Percentiles rank a stretch among this genome's conserved stretches.
These are phyloP conservation scores for Cochlearius cochlearius DNA, from an alignment of 2,113 vertebrate genomes.

Conservation along the genomic window DNA sequence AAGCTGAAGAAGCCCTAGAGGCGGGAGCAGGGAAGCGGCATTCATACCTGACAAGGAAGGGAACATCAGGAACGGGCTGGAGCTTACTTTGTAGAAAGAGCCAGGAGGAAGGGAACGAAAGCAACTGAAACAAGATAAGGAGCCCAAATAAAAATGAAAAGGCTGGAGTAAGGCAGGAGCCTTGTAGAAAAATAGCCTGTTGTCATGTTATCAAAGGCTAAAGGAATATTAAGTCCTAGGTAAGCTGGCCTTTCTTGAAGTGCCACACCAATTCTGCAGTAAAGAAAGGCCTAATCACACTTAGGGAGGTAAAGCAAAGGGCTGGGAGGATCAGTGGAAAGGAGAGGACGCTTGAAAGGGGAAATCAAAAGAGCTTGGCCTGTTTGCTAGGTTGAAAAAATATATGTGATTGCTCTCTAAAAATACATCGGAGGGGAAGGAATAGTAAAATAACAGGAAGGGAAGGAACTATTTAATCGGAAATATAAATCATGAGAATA, in stretches of 20 bases:
- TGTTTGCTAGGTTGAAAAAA: slow-evolving; percentile 2
- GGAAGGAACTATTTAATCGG: slow-evolving; percentile 21
- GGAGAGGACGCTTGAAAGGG: not conserved
- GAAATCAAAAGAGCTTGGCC: not conserved
- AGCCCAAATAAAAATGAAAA: not conserved
- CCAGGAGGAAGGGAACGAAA: not conserved
- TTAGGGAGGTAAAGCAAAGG: not conserved
- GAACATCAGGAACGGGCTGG: not conserved
- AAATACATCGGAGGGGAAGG: slow-evolving; percentile 50
- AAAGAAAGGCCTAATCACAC: not conserved
- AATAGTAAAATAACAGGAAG: slow-evolving; percentile 45
- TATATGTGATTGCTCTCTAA: slow-evolving; percentile 11
- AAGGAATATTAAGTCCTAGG: not conserved
- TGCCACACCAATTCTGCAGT: not conserved
- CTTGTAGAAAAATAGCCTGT: not conserved
- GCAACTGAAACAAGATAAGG: not conserved
- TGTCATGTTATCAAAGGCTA: not conserved
- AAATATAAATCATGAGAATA: slow-evolving; percentile 30
- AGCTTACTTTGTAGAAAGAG: not conserved
- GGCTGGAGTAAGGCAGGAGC: not conserved
- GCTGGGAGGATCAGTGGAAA: not conserved
- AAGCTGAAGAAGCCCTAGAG: not conserved
- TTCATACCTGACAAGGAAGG: not conserved
- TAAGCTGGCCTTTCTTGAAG: not conserved
- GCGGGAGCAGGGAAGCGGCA: accelerated